Base-by-base conservation (phyloP, 2,888 invertebrate genomes). In the Caenorhabditis afra region DNA sequence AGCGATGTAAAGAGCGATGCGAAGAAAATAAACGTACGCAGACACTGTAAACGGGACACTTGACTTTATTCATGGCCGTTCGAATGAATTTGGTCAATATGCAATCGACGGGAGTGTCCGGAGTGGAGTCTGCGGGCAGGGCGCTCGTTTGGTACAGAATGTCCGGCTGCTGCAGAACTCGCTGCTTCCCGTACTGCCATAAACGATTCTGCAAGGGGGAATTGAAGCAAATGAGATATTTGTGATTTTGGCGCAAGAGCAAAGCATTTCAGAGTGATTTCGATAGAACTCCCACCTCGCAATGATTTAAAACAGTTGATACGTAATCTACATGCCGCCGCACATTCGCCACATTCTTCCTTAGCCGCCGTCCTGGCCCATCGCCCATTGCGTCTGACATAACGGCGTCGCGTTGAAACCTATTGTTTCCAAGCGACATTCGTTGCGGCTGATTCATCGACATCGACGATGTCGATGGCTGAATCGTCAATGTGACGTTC, bases 41-140 rank as follows among this genome's bases (percentile, higher is more conserved):
- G 91, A 99, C 94, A 88, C 96, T 96, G 91, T 99, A 99, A 88
- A 99, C 97, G 0, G 99, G 99, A 92, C 99, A 99, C 86, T 97
- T 93, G 94, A 98, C 96, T 93, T 99, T 99, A 92, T 99, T 99
- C 67, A 97, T 98, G 10, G 99, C 98, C n/a, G 97, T 96, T 91
- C 99, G 95, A 8, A 99, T 97, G 91, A 97, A 98, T 89, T 96
- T 93, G 11, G 93, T 91, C 4, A 96, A 95, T 3, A 92, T 96
- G 84, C 97, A 95, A 92, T 99, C 99, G 86, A 96, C 96, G 3
- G 98, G 96, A 91, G 96, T 96, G 90, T 98, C 95, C 59, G 94
- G 93, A 90, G 96, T 95, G 87, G 95, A 94, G n/a, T 95, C 94
- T 2, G 98, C 98, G 47, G 98, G 98, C 90, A 96, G 93, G 90